Conservation (phyloP, 1,140 invertebrate species). For the Pachyrhynchus sulphureomaculatus region DNA sequence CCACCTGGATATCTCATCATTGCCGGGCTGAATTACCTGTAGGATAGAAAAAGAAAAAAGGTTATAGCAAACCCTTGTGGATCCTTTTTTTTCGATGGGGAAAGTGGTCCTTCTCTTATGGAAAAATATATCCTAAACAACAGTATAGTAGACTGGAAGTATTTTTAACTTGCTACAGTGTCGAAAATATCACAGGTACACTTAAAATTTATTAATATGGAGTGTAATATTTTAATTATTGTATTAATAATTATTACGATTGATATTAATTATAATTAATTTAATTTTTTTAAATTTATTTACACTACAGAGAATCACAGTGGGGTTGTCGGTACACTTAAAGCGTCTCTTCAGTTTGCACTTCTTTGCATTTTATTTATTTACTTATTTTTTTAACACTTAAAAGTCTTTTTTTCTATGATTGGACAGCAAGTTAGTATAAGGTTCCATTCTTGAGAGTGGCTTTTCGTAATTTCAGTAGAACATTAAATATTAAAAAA, state of each 20-base stretch:
- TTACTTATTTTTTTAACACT: background rate
- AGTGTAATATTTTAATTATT: no score
- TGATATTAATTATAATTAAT: background rate
- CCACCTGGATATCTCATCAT: conserved; percentile 42
- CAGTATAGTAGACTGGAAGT: no score
- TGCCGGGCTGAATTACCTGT: conserved; percentile 33
- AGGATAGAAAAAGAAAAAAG: conserved; percentile 32
- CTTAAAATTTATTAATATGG: conserved; percentile 20
- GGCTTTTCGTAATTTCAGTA: no score
- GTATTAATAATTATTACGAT: no score
- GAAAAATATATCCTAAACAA: background rate
- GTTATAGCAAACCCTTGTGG: conserved; percentile 40
- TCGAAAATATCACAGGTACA: conserved; percentile 37
- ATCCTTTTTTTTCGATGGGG: background rate
- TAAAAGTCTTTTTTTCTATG: conserved; percentile 39
- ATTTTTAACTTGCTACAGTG: background rate
- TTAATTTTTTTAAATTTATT: background rate
- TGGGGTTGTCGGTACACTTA: background rate
- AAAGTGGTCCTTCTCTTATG: background rate
- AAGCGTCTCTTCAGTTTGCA: background rate
- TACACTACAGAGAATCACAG: conserved; percentile 26
- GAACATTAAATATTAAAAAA: no score
- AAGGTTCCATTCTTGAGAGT: conserved; percentile 24
- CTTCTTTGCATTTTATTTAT: background rate
- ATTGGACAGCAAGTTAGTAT: conserved; percentile 37